Evolutionary conservation across 2,113 vertebrate genomes (phyloP), one percentile per base, ranked within the genome.

Genomic region (Neopipo cinnamomea): DNA sequence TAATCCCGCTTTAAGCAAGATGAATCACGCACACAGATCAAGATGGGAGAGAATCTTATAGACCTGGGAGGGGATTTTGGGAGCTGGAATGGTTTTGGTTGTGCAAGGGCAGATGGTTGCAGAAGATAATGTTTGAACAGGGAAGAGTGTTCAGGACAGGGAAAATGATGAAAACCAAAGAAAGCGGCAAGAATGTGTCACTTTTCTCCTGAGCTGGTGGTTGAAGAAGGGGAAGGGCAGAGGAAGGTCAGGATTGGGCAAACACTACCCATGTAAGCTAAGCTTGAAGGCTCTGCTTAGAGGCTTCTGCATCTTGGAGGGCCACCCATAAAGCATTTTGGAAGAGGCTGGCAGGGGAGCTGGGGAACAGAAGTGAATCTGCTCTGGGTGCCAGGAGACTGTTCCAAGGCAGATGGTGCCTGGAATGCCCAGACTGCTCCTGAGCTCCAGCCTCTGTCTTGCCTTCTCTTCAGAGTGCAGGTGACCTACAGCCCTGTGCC

Each of bases 261-360:
- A 31, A 44, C 27, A 28, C 0, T 24, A 25, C 56, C 7, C 24
- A 16, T 1, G 0, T 1, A 19, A 59, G 56, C 24, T 50, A 31
- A 50, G 28, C 30, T 46, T 14, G 50, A 33, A 14, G 24, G 24
- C 14, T 72, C 46, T 70, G 27, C 30, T 66, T 24, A 33, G 9
- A 11, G 30, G 11, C 2, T 50, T 72, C 46, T 37, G 5, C 25
- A 4, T 46, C 30, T n/a, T 41, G 42, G 35, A n/a, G 70, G 42
- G 49, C 37, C 37, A 53, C 39, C 17, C 23, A 10, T 33, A 22
- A 67, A 76, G 13, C 15, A 15, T 24, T 18, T 18, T 52, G 37
- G n/a, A 30, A 1, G 8, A 31, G 11, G 31, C 3, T n/a, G 44
- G 8, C 2, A n/a, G n/a, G 47, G 30, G 42, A 56, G 37, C 30